phyloP scores from a whole-genome alignment of 1,140 invertebrate species.

The Drosophila malerkotliana region DNA sequence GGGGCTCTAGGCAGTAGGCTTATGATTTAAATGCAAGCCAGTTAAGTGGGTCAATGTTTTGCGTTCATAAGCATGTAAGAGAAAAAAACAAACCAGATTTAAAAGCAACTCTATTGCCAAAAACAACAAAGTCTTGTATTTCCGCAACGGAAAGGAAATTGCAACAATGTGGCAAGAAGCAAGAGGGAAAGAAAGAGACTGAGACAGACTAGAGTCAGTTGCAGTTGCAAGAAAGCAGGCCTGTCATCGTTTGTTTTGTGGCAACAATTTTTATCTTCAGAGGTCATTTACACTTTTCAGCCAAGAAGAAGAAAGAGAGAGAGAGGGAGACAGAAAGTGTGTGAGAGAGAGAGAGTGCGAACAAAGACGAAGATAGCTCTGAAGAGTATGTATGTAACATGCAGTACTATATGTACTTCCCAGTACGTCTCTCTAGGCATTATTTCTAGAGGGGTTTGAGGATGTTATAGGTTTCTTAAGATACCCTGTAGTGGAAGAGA shows the following conservation, averaged over 20 bases:
- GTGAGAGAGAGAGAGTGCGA: slow-evolving; percentile 2
- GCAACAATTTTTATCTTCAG: slow-evolving; percentile 75
- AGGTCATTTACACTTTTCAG: slow-evolving; percentile 76
- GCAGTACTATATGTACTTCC: slow-evolving; percentile 29
- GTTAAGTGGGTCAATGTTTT: slow-evolving; percentile 55
- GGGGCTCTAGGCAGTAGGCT: slow-evolving; percentile 1
- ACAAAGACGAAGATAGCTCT: slow-evolving; percentile 24
- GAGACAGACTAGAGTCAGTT: slow-evolving; percentile 17
- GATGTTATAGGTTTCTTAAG: neutral
- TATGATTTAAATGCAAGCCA: slow-evolving; percentile 50
- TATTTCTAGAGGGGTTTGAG: neutral
- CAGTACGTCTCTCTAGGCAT: slow-evolving; percentile 2
- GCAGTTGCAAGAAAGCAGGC: slow-evolving; percentile 30
- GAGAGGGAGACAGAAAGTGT: neutral
- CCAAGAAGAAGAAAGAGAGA: slow-evolving; percentile 28
- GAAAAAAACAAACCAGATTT: slow-evolving; percentile 39
- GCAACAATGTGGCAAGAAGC: slow-evolving; percentile 42
- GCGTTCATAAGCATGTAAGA: neutral
- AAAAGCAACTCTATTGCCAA: slow-evolving; percentile 50
- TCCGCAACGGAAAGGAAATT: slow-evolving; percentile 67
- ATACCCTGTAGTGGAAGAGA: slow-evolving; percentile 13
- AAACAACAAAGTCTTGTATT: slow-evolving; percentile 51
- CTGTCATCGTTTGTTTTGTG: slow-evolving; percentile 64
- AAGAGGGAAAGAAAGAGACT: neutral
- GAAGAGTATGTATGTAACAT: too few relatives aligned